Evolutionary conservation across 2,888 invertebrate species (phyloP), one percentile per base, ranked within the genome.

Genomic region (Drosophila atripex): DNA sequence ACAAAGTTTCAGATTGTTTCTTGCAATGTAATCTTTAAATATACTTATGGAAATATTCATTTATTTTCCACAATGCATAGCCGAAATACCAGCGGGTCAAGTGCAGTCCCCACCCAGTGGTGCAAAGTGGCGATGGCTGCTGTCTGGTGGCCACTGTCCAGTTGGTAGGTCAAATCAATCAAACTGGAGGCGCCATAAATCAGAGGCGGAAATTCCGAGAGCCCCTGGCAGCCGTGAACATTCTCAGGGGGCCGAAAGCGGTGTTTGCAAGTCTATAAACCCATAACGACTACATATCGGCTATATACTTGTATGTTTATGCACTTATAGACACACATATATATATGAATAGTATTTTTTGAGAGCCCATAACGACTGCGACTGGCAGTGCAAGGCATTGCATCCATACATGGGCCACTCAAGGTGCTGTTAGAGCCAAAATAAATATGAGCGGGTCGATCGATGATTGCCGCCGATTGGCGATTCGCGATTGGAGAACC

Each of bases 11-110:
- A 35, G 6, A n/a, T n/a, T 35, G 35, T 35, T 35, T 35, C 35
- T 35, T n/a, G 7, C 35, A 6, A 35, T 43, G 21, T 21, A 43
- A 12, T 43, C 21, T 21, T 18, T 12, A 12, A 21, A 43, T 43
- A 11, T 18, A 21, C 7, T 43, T 43, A 7, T 43, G 9, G 11
- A 39, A 28, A 28, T 18, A 14, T 11, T 9, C 9, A 41, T 18
- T 16, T 18, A 30, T 61, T n/a, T 63, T 41, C 6, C n/a, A 18
- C 18, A 23, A 39, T 63, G 71, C 35, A 11, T 43, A 59, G 63
- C 23, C 60, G 38, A 78, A 80, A 85, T 85, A 85, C 71, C 85
- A 85, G 47, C 63, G 63, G 88, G 82, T 88, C 88, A 88, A 88
- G 88, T 87, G 88, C 86, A 85, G 55, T 60, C 21, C 16, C 65